Evolutionary conservation across 2,888 invertebrate genomes (phyloP).

Genomic region (Orthosia cruda): DNA sequence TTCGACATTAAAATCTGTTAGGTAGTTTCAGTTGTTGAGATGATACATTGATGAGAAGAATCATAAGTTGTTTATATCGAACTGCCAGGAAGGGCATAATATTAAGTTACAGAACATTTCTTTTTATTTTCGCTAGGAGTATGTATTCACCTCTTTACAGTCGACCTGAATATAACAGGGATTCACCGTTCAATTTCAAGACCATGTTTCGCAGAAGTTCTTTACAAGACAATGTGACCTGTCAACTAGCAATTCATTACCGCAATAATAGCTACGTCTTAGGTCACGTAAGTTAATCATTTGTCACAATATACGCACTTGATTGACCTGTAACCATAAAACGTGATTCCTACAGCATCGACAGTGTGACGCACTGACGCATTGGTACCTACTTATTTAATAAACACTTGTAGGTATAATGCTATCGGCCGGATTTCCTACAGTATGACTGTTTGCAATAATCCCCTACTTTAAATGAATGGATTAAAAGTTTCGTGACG

Average conservation of each 20-base stretch:
- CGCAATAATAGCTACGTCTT: conserved; percentile 6
- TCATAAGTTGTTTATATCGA: neutral
- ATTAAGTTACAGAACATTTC: neutral
- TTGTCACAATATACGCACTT: conserved; percentile 27
- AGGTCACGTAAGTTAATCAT: neutral
- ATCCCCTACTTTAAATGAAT: neutral
- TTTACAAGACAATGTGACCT: too few species aligned
- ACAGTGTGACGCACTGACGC: conserved; percentile 10
- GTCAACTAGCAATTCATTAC: too few species aligned
- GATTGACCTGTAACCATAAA: conserved; percentile 18
- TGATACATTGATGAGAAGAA: neutral
- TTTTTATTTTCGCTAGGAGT: neutral
- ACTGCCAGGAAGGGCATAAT: neutral
- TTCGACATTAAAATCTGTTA: neutral
- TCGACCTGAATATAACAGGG: neutral
- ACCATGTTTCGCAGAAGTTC: too few species aligned
- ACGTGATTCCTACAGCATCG: conserved; percentile 1
- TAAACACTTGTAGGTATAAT: conserved; percentile 5
- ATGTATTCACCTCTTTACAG: neutral
- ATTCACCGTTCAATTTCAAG: too few species aligned
- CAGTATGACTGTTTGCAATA: conserved; percentile 15
- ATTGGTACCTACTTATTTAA: conserved; percentile 19
- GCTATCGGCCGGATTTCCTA: conserved; percentile 29
- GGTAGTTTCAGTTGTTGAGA: neutral
- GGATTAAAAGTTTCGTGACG: neutral